A percentile compares a stretch with the other conserved stretches of the same genome.
These are phyloP conservation scores for Benitochromis conjunctus DNA, from an alignment of 2,113 vertebrate species.

Conservation along the genomic window DNA sequence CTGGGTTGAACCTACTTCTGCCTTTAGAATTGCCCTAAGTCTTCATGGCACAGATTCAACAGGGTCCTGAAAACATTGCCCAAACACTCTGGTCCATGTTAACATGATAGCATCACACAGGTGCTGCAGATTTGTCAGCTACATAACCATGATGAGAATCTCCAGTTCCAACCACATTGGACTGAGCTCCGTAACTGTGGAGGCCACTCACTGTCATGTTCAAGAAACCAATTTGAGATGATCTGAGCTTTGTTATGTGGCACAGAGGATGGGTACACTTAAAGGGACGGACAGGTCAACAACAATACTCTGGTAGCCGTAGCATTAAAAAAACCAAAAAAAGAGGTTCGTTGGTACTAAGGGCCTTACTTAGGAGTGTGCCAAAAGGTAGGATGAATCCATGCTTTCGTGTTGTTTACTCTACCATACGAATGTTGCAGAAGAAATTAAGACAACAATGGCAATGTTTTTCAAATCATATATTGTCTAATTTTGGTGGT, in stretches of 20 bases:
- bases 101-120: not conserved
- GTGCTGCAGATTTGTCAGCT: not conserved
- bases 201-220: too few relatives aligned
- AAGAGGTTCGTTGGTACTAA: fast-evolving
- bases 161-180: not conserved
- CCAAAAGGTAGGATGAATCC: not conserved
- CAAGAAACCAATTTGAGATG: not conserved
- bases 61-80: not conserved
- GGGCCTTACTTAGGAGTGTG: too few relatives aligned
- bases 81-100: not conserved
- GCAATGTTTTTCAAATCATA: too few relatives aligned
- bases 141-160: not conserved
- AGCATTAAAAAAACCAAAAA: not conserved
- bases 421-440: not conserved
- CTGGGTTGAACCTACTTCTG: not conserved
- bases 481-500: too few relatives aligned
- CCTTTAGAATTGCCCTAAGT: not conserved
- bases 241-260: not conserved
- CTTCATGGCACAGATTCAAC: not conserved
- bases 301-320: not conserved
- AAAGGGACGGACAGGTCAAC: not conserved
- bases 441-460: too few relatives aligned
- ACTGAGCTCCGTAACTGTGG: not conserved
- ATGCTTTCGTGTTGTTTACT: not conserved
- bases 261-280: not conserved